phyloP scores from a whole-genome alignment of 2,797 vertebrate genomes.

The Antennarius maculatus region DNA sequence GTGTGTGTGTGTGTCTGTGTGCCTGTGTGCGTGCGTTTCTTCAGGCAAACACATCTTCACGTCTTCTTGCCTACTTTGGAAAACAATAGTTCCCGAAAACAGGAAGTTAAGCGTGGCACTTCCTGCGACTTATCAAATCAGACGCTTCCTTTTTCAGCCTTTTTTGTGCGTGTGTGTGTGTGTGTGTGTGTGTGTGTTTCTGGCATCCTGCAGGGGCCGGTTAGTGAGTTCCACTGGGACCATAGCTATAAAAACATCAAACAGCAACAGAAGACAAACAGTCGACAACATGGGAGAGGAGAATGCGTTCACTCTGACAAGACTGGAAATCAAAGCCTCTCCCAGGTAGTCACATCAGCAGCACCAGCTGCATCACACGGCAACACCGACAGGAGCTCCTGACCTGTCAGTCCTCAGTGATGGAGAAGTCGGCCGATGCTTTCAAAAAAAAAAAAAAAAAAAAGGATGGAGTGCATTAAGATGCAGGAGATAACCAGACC shows the following conservation, averaged over 20 bases:
- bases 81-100: slow-evolving; percentile 53
- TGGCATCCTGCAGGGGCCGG: slow-evolving; percentile 55
- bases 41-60: slow-evolving; percentile 3
- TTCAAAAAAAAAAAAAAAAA: slow-evolving; percentile 49
- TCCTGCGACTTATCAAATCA: slow-evolving; percentile 58
- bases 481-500: slow-evolving; percentile 61
- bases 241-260: slow-evolving; percentile 68
- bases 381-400: slow-evolving; percentile 20
- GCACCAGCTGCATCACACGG: background rate
- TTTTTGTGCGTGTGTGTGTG: slow-evolving; percentile 3
- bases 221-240: slow-evolving; percentile 25
- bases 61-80: slow-evolving; percentile 16
- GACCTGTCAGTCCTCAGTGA: slow-evolving; percentile 29
- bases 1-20: background rate
- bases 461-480: slow-evolving; percentile 47
- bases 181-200: slow-evolving; percentile 4
- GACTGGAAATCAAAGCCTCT: slow-evolving; percentile 51
- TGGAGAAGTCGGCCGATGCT: slow-evolving; percentile 41
- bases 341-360: slow-evolving; percentile 7
- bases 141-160: slow-evolving; percentile 46
- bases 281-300: slow-evolving; percentile 17
- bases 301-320: slow-evolving; percentile 15
- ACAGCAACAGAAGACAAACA: slow-evolving; percentile 39
- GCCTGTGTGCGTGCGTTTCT: background rate
- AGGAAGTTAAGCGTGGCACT: slow-evolving; percentile 55